phyloP scores from a whole-genome alignment of 2,113 vertebrate species.

The Prunella himalayana region DNA sequence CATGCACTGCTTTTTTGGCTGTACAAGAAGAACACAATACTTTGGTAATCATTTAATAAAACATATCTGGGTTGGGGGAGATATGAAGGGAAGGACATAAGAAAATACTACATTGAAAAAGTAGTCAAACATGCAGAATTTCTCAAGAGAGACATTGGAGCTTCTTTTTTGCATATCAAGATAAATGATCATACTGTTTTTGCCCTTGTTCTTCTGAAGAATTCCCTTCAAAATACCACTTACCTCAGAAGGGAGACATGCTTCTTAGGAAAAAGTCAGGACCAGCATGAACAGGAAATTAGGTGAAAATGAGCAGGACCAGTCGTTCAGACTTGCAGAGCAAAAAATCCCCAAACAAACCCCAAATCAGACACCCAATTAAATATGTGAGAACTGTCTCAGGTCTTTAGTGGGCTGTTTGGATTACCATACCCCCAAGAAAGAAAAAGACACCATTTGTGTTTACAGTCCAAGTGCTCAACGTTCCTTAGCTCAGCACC shows the following conservation, averaged over 20 bases:
- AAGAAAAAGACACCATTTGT: not conserved
- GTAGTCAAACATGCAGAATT: not conserved
- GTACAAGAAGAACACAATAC: not conserved
- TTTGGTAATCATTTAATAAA: not conserved
- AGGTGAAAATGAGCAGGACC: not conserved
- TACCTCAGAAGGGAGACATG: not conserved
- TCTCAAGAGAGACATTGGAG: not conserved
- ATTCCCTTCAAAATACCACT: not conserved
- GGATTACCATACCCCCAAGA: not conserved
- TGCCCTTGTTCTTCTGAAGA: not conserved
- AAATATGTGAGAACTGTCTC: slow-evolving; percentile 29
- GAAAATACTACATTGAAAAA: not conserved
- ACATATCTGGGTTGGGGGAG: not conserved
- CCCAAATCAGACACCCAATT: not conserved
- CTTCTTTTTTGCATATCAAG: not conserved
- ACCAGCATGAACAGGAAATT: not conserved
- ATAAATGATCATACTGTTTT: not conserved
- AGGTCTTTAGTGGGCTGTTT: not conserved
- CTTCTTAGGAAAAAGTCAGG: not conserved
- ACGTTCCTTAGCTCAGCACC: not conserved
- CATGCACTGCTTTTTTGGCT: not conserved
- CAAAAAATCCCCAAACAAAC: not conserved
- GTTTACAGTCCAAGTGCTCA: not conserved
- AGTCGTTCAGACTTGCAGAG: slow-evolving; percentile 28
- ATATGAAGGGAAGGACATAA: not conserved